Evolutionary conservation across 2,888 invertebrate genomes (phyloP).

Genomic region (Oscheius sp.): DNA sequence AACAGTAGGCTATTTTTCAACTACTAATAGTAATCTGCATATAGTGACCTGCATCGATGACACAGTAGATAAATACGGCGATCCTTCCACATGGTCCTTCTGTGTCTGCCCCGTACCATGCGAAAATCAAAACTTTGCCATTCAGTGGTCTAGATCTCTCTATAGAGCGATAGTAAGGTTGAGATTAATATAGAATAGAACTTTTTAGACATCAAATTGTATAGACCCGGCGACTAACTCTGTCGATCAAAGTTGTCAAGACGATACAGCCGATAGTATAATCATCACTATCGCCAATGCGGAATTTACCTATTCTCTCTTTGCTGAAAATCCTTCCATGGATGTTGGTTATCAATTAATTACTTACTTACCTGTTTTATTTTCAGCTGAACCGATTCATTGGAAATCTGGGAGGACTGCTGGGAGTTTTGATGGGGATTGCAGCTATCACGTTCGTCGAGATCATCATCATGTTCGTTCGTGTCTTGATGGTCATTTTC

Average conservation of each 20-base stretch:
- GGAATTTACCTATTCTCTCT: constrained; percentile 38
- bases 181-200: too few species aligned
- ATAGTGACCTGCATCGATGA: constrained; percentile 32
- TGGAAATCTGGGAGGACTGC: constrained; percentile 48
- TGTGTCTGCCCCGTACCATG: constrained; percentile 35
- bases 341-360: constrained; percentile 36
- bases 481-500: too few species aligned
- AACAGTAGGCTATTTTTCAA: constrained; percentile 21
- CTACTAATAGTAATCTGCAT: not conserved
- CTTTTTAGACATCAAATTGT: not conserved
- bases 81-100: constrained; percentile 28
- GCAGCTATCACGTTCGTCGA: constrained; percentile 52
- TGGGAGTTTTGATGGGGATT: constrained; percentile 56
- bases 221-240: not conserved
- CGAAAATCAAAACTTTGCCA: not conserved
- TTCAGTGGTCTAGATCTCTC: constrained; percentile 2
- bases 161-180: not conserved
- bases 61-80: constrained; percentile 13
- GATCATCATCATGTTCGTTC: constrained; percentile 37
- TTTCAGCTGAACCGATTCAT: not conserved
- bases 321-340: constrained; percentile 44
- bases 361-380: not conserved
- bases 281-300: constrained; percentile 43
- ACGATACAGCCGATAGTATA: constrained; percentile 33
- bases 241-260: not conserved